These are phyloP conservation scores for Leucophenga montana DNA, from an alignment of 2,888 invertebrate genomes.

Conservation along the genomic window DNA sequence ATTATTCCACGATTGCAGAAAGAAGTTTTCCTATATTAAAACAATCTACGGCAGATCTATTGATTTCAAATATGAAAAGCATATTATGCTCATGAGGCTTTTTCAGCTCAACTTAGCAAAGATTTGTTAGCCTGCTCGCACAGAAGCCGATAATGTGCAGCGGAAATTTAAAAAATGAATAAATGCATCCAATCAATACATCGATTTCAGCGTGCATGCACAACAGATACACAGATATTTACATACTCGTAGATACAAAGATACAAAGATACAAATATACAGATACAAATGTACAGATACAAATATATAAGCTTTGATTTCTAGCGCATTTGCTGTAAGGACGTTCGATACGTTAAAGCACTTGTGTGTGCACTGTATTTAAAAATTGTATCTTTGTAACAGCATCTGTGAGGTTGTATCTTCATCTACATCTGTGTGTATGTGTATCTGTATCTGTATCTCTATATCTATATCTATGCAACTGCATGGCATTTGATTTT, in stretches of 20 bases:
- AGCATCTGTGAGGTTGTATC: no score
- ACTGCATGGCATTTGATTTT: slow-evolving; percentile 15
- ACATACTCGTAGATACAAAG: background rate
- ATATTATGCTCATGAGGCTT: no score
- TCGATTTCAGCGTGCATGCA: no score
- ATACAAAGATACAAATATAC: slow-evolving; percentile 23
- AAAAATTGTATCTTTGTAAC: background rate
- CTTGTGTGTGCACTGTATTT: background rate
- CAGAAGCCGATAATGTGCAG: background rate
- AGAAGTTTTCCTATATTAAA: no score
- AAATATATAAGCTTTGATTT: slow-evolving; percentile 18
- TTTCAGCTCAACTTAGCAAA: background rate
- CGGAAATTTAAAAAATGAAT: background rate
- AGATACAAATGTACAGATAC: background rate
- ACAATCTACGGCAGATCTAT: no score
- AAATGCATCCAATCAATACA: background rate
- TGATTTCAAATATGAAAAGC: no score
- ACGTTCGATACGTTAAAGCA: no score
- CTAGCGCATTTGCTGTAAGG: background rate
- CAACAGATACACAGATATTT: slow-evolving; percentile 18
- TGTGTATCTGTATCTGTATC: background rate
- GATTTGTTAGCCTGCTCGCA: background rate
- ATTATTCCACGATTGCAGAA: no score
- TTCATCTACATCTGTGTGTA: no score
- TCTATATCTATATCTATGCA: background rate